Evolutionary conservation across 2,888 invertebrate species (phyloP).

Genomic region (Erebia aethiops): DNA sequence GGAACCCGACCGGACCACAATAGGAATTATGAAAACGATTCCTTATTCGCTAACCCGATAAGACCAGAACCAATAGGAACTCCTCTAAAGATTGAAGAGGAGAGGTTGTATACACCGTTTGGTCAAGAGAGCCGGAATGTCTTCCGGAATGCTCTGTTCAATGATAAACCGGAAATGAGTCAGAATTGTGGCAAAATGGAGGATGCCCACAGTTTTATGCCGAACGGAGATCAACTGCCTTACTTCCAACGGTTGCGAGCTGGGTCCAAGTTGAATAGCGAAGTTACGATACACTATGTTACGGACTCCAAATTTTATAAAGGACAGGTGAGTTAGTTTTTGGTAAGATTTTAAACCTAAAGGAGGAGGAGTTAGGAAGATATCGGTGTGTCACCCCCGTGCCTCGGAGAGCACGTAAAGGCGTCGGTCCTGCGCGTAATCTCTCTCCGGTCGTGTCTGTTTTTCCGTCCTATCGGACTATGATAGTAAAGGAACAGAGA

Average conservation of each 20-base stretch:
- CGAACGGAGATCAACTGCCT: constrained; percentile 69
- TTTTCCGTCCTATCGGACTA: too few relatives aligned
- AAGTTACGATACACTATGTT: constrained; percentile 76
- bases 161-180: constrained; percentile 55
- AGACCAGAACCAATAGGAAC: constrained; percentile 69
- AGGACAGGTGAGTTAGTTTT: constrained; percentile 58
- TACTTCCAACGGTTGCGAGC: constrained; percentile 73
- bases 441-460: too few relatives aligned
- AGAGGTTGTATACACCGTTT: constrained; percentile 68
- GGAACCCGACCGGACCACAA: constrained; percentile 64
- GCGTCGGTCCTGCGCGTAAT: too few relatives aligned
- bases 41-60: constrained; percentile 63
- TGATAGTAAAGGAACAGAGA: too few relatives aligned
- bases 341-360: too few relatives aligned
- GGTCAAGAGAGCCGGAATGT: constrained; percentile 70
- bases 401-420: too few relatives aligned
- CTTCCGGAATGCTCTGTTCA: constrained; percentile 70
- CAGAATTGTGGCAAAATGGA: constrained; percentile 46
- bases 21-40: constrained; percentile 58
- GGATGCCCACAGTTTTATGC: constrained; percentile 45
- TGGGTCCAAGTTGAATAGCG: constrained; percentile 71
- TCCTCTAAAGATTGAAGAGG: constrained; percentile 53
- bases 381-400: too few relatives aligned
- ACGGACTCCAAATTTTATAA: constrained; percentile 76
- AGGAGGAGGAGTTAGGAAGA: too few relatives aligned